Conservation (phyloP, 92 coral and sea anemone genomes). For the Ricordea florida region DNA sequence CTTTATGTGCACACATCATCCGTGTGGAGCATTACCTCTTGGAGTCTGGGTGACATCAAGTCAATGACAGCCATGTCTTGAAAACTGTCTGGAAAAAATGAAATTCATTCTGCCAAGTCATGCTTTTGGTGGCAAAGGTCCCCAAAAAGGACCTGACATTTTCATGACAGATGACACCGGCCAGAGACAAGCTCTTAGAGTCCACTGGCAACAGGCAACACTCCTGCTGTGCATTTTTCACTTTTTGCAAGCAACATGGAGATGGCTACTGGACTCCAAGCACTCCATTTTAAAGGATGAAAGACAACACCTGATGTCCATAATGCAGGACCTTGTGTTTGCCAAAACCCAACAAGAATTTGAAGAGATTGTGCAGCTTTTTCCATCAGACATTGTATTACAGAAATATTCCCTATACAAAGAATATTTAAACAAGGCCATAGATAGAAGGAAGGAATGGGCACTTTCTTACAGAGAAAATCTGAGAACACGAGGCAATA, state of each 20-base stretch:
- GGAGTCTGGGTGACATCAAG: conserved; percentile 53
- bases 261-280: conserved; percentile 60
- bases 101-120: conserved; percentile 26
- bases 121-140: conserved; percentile 63
- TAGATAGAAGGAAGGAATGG: conserved; percentile 41
- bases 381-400: conserved; percentile 11
- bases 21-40: conserved; percentile 52
- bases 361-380: not conserved
- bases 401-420: conserved; percentile 24
- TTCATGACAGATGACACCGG: conserved; percentile 50
- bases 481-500: conserved; percentile 64
- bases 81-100: conserved; percentile 3
- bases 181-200: conserved; percentile 28
- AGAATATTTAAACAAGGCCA: conserved; percentile 30
- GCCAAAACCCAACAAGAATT: conserved; percentile 33
- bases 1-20: conserved; percentile 58
- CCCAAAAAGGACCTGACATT: conserved; percentile 27
- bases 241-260: conserved; percentile 63
- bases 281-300: conserved; percentile 36
- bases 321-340: conserved; percentile 54
- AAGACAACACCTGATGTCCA: conserved; percentile 36
- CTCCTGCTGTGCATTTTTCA: conserved; percentile 55
- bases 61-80: conserved; percentile 10
- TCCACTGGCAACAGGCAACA: conserved; percentile 30
- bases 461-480: conserved; percentile 22